These are phyloP conservation scores for Zoanthus sociatus DNA, from an alignment of 92 coral and sea anemone genomes.

Conservation along the genomic window DNA sequence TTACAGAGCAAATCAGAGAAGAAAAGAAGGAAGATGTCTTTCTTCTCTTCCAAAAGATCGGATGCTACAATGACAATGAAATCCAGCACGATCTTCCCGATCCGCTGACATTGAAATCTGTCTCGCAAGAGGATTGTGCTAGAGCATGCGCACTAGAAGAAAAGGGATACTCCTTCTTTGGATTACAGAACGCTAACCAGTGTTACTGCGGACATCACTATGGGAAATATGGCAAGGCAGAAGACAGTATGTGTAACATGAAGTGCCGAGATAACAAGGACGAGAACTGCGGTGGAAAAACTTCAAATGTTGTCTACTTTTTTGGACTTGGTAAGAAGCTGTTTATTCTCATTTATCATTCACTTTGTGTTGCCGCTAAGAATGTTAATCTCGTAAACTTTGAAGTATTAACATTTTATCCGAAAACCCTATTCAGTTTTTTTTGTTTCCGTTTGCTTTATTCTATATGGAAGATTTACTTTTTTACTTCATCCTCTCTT, in stretches of 20 bases:
- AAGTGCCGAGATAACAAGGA: conserved; percentile 90
- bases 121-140: conserved; percentile 93
- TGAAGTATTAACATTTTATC: too few relatives aligned
- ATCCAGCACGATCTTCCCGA: conserved; percentile 80
- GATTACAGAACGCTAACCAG: conserved; percentile 87
- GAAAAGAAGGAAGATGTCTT: conserved; percentile 95
- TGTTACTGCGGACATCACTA: conserved; percentile 96
- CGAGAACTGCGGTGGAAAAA: conserved; percentile 95
- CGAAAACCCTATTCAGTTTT: too few relatives aligned
- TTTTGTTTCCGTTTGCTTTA: too few relatives aligned
- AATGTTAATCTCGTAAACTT: too few relatives aligned
- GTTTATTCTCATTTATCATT: too few relatives aligned
- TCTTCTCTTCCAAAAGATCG: conserved; percentile 96
- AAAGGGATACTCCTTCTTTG: conserved; percentile 93
- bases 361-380: too few relatives aligned
- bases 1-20: conserved; percentile 76
- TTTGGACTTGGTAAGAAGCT: conserved; percentile 85
- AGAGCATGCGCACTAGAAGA: conserved; percentile 97
- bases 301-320: conserved; percentile 91
- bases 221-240: conserved; percentile 92
- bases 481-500: too few relatives aligned
- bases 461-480: too few relatives aligned
- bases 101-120: conserved; percentile 69
- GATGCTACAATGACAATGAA: conserved; percentile 86
- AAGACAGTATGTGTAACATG: conserved; percentile 78